Percentiles rank a stretch among this genome's conserved stretches.
phyloP scores from a whole-genome alignment of 64 coral and sea anemone genomes.

The Montipora cactus region DNA sequence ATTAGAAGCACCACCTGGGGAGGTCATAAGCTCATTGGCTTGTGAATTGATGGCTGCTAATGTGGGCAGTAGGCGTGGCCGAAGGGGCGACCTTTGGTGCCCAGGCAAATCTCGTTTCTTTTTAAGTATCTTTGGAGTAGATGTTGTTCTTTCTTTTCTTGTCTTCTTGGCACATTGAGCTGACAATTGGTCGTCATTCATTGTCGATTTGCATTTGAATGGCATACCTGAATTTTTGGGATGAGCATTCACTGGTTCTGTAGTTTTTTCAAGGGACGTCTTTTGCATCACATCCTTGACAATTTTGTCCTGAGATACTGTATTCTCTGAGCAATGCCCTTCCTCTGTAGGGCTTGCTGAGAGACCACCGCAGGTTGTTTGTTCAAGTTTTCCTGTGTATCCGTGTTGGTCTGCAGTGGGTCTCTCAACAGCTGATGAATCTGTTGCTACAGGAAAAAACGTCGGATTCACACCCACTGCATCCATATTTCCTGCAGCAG shows the following conservation, averaged over 20 bases:
- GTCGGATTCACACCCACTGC: slow-evolving; percentile 65
- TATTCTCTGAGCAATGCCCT: neutral
- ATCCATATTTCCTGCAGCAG: slow-evolving; percentile 55
- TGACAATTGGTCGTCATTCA: neutral
- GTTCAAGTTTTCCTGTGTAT: neutral
- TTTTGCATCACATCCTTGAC: neutral
- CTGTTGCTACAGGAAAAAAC: slow-evolving; percentile 31
- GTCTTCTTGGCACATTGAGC: slow-evolving; percentile 3
- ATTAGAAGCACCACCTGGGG: neutral
- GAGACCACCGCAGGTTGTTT: neutral
- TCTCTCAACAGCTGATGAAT: neutral
- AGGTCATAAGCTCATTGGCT: slow-evolving; percentile 24
- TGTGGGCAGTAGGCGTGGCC: slow-evolving; percentile 35
- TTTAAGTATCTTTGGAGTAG: neutral
- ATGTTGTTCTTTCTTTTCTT: neutral
- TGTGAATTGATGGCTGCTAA: slow-evolving; percentile 67
- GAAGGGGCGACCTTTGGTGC: slow-evolving; percentile 39
- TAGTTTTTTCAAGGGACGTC: neutral
- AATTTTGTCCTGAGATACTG: neutral
- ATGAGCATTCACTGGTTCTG: neutral
- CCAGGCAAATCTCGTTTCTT: slow-evolving; percentile 4
- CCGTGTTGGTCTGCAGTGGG: neutral
- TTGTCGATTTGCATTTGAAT: neutral
- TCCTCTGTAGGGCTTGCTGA: neutral
- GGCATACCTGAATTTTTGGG: neutral